phyloP scores from a whole-genome alignment of 2,113 vertebrate species.

The Sinocyclocheilus rhinocerous region DNA sequence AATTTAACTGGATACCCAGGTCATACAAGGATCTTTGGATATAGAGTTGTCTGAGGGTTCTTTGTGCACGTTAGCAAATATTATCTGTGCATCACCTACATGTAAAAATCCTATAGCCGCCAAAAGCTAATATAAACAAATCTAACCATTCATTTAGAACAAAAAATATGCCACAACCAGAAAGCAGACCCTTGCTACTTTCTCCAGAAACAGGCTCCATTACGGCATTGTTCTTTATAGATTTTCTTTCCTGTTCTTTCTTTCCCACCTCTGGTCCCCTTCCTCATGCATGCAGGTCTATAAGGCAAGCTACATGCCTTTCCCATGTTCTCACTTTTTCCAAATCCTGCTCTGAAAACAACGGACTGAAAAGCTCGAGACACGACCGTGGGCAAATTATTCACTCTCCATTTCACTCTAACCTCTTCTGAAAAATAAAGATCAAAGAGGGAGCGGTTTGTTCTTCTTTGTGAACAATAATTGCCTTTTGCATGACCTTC shows the following conservation, averaged over 20 bases:
- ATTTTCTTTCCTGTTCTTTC: slow-evolving; percentile 63
- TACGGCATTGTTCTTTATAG: slow-evolving; percentile 71
- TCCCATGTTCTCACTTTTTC: slow-evolving; percentile 68
- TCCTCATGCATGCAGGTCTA: slow-evolving; percentile 44
- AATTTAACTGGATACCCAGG: too few species aligned
- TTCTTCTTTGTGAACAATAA: slow-evolving; percentile 57
- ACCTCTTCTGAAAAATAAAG: not conserved
- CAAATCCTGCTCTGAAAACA: slow-evolving; percentile 53
- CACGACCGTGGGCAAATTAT: not conserved
- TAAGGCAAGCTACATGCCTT: slow-evolving; percentile 32
- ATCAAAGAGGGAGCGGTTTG: not conserved
- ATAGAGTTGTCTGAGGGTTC: not conserved
- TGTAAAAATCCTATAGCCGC: not conserved
- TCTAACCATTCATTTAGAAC: slow-evolving; percentile 24
- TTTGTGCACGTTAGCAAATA: slow-evolving; percentile 1
- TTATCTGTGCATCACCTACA: slow-evolving; percentile 5
- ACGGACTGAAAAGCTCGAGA: not conserved
- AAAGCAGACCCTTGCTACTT: slow-evolving; percentile 45
- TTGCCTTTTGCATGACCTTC: slow-evolving; percentile 63
- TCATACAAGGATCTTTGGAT: too few species aligned
- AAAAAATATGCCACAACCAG: slow-evolving; percentile 24
- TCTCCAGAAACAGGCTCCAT: slow-evolving; percentile 55
- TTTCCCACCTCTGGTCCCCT: slow-evolving; percentile 55
- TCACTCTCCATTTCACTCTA: slow-evolving; percentile 11
- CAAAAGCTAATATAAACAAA: not conserved